Evolutionary conservation across 1,140 invertebrate species (phyloP).

Genomic region (Aethina tumida): DNA sequence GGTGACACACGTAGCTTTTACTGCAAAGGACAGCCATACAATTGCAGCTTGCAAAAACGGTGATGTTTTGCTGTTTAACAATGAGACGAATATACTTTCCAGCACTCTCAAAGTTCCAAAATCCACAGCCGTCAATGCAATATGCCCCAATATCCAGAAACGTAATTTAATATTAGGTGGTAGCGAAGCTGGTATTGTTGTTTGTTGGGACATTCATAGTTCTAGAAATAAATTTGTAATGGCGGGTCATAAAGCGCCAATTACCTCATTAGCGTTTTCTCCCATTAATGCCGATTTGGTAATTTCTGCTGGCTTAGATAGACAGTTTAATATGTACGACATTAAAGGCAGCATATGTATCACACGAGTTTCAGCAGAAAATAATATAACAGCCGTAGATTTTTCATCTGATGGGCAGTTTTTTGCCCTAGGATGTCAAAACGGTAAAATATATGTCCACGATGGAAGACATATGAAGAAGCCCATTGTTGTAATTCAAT

Average conservation of each 20-base stretch:
- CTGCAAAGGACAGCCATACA: constrained; percentile 30
- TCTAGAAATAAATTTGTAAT: constrained; percentile 23
- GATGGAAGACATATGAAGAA: constrained; percentile 27
- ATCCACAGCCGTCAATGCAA: constrained; percentile 23
- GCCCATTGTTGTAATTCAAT: no score
- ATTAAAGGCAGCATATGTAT: constrained; percentile 21
- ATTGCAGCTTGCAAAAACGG: constrained; percentile 28
- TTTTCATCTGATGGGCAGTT: constrained; percentile 26
- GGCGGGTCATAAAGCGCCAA: constrained; percentile 26
- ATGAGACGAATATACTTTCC: constrained; percentile 21
- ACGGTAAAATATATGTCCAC: constrained; percentile 28
- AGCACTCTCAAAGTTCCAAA: constrained; percentile 26
- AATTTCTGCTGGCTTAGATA: constrained; percentile 26
- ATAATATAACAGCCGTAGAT: constrained; percentile 29
- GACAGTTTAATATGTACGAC: constrained; percentile 29
- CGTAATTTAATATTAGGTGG: constrained; percentile 25
- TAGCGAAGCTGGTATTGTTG: constrained; percentile 31
- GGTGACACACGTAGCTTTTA: constrained; percentile 25
- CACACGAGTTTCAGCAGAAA: constrained; percentile 21
- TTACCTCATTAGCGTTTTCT: constrained; percentile 27
- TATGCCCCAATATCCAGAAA: constrained; percentile 27
- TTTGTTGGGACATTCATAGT: constrained; percentile 31
- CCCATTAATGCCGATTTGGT: constrained; percentile 26
- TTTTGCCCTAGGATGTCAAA: constrained; percentile 26
- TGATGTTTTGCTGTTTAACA: constrained; percentile 27